These are phyloP conservation scores for Leucoraja erinaceus DNA, from an alignment of 2,113 vertebrate species.

Conservation along the genomic window DNA sequence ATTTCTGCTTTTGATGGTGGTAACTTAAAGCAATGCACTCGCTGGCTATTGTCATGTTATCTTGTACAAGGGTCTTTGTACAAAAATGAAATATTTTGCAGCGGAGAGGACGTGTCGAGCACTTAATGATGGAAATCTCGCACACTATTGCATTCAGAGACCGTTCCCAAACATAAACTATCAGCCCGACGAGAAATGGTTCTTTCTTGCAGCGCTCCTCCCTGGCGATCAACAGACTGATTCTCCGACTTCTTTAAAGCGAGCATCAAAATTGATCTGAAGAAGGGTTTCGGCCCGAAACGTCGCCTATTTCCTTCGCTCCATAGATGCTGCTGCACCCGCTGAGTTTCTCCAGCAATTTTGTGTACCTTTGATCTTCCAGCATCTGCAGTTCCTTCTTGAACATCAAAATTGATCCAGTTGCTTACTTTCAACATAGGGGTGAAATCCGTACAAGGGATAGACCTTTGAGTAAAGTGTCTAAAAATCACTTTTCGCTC, in stretches of 20 bases:
- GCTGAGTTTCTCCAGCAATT: no score
- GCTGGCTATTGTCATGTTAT: neutral
- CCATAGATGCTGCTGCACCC: no score
- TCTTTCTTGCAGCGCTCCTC: neutral
- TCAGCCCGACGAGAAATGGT: neutral
- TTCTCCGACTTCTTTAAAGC: neutral
- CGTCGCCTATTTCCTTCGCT: no score
- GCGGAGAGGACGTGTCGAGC: neutral
- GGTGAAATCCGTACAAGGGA: neutral
- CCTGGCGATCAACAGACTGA: neutral
- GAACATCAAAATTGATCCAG: no score
- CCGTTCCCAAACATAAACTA: neutral
- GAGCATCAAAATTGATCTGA: no score
- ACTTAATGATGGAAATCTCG: neutral
- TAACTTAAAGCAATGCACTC: neutral
- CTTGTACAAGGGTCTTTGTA: neutral
- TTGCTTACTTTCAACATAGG: no score
- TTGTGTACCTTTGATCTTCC: no score
- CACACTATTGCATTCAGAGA: neutral
- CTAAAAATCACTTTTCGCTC: neutral
- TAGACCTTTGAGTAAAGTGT: neutral
- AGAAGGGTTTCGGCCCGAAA: no score
- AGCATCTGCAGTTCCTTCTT: no score
- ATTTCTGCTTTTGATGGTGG: neutral
- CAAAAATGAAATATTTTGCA: conserved; percentile 19